Evolutionary conservation across 1,140 invertebrate genomes (phyloP), one percentile per base, ranked within the genome.

Genomic region (Drosophila virilis): DNA sequence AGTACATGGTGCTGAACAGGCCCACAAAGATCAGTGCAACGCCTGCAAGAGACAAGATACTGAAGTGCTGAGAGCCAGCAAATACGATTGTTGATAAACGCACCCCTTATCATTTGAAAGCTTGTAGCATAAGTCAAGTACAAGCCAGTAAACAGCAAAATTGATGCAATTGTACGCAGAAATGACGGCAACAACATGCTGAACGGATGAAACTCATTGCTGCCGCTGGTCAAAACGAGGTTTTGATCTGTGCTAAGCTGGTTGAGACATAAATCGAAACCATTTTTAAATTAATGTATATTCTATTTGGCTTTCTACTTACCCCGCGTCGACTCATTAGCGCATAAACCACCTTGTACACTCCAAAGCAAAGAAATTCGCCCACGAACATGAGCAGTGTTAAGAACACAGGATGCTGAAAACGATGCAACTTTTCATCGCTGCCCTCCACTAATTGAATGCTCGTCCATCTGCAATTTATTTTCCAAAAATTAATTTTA

Each of bases 81-180:
- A 15, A 2, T 43, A 15, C n/a, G 5, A 0, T 15, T 15, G 32
- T 12, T 50, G 52, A 74, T 72, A 54, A 42, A 77, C 77, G 62
- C 83, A 95, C 97, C 97, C 94, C 98, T 93, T 75, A 99, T 95
- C 98, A 99, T 99, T 94, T 99, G 98, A 92, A 98, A 99, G 89
- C 97, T 98, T 61, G 97, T 98, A 1, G 97, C 96, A 92, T 97
- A 98, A 1, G 98, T 99, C 77, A 99, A 92, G 82, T 95, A 98
- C 13, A 99, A 93, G 8, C 97, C 98, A 52, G 78, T 91, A 13
- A 99, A 94, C 74, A 98, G 98, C 96, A 98, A 97, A 9, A 97
- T 94, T 1, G 97, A 96, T 9, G 97, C 97, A 32, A 80, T 57
- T 1, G 80, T 94, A 92, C 99, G 97, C 92, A 97, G 96, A 74